Evolutionary conservation across 1,140 invertebrate species (phyloP).

Genomic region (Papilio polyxenes): DNA sequence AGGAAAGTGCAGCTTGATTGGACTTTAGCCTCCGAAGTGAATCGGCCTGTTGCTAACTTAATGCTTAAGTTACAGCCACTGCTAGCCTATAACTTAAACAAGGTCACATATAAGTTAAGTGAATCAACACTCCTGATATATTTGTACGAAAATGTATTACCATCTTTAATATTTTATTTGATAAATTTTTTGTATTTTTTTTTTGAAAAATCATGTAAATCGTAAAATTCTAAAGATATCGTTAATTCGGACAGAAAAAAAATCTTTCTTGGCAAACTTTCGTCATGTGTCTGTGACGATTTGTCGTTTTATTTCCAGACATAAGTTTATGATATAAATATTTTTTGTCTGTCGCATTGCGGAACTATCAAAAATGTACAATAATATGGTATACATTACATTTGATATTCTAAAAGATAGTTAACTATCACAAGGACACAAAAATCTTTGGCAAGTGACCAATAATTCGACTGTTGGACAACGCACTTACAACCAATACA

Average conservation of each 20-base stretch:
- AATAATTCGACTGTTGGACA: background rate
- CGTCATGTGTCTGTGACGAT: no score
- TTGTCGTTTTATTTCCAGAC: background rate
- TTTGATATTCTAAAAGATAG: background rate
- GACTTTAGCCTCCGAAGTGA: background rate
- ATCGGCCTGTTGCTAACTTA: constrained; percentile 9
- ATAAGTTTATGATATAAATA: background rate
- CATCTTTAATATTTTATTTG: no score
- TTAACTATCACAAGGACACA: background rate
- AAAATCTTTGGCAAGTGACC: background rate
- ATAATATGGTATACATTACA: background rate
- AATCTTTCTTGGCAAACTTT: no score
- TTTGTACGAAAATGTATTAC: no score
- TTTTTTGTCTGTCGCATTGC: background rate
- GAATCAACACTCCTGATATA: no score
- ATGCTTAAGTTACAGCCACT: background rate
- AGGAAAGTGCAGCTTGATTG: constrained; percentile 7
- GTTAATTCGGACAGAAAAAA: no score
- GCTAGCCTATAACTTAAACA: background rate
- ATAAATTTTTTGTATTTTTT: no score
- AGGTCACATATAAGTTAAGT: background rate
- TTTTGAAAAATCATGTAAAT: no score
- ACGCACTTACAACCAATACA: background rate
- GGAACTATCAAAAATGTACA: background rate
- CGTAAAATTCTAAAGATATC: no score